Conservation (phyloP, 2,888 invertebrate genomes). For the Silvanus unidentatus region DNA sequence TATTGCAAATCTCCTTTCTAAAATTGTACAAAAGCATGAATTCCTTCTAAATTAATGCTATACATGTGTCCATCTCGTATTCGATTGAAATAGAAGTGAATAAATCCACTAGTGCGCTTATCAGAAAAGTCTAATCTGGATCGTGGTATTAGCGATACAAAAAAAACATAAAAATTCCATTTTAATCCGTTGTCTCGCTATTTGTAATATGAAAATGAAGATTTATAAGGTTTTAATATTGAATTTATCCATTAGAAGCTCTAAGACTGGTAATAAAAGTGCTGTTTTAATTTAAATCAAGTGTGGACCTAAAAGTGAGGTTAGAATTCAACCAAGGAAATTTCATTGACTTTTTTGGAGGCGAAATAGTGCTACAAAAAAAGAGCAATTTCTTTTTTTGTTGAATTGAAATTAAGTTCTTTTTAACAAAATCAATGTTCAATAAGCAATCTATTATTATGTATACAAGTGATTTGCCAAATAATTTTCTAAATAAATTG, state of each 20-base stretch:
- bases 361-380: not conserved
- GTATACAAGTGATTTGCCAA: conserved; percentile 34
- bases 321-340: conserved; percentile 15
- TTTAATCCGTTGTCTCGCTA: too few relatives aligned
- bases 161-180: not conserved
- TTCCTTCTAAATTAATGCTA: too few relatives aligned
- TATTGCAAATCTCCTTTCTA: too few relatives aligned
- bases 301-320: conserved; percentile 27
- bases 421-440: conserved; percentile 12
- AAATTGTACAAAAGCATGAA: too few relatives aligned
- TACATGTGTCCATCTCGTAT: not conserved
- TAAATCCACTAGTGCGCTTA: too few relatives aligned
- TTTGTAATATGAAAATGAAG: conserved; percentile 39
- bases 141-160: too few relatives aligned
- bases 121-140: too few relatives aligned
- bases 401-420: not conserved
- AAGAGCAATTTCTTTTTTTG: not conserved
- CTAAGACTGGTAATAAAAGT: conserved; percentile 34
- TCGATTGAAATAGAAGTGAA: not conserved
- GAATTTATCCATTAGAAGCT: conserved; percentile 44
- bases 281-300: conserved; percentile 21
- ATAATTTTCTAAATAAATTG: conserved; percentile 21
- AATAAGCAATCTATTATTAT: conserved; percentile 30
- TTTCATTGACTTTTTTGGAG: not conserved
- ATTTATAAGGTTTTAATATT: conserved; percentile 42